These are phyloP conservation scores for Gandaritis pyraliata DNA, from an alignment of 2,888 invertebrate genomes.

Conservation along the genomic window DNA sequence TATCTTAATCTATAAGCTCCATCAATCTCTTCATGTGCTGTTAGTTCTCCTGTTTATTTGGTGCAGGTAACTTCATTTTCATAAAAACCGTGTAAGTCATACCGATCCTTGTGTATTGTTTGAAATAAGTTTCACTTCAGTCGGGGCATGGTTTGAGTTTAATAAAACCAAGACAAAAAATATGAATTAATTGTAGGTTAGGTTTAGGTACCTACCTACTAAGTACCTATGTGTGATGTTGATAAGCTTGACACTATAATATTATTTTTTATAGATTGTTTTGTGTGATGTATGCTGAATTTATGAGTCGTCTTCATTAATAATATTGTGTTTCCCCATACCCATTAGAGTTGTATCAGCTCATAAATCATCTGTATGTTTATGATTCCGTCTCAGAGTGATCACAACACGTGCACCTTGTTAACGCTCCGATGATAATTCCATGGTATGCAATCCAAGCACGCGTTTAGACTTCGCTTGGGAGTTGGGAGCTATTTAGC, in stretches of 20 bases:
- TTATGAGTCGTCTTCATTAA: background rate
- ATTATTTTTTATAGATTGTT: too few species aligned
- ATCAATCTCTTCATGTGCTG: slow-evolving; percentile 12
- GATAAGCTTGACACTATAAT: too few species aligned
- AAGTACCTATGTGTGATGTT: too few species aligned
- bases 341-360: slow-evolving; percentile 2
- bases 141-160: too few species aligned
- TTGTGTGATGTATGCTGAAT: too few species aligned
- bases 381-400: slow-evolving; percentile 34
- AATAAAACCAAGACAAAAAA: too few species aligned
- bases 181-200: too few species aligned
- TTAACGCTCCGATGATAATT: slow-evolving; percentile 53
- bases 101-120: background rate
- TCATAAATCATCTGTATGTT: slow-evolving; percentile 16
- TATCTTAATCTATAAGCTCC: slow-evolving; percentile 17
- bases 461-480: slow-evolving; percentile 28
- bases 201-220: too few species aligned
- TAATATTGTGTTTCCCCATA: background rate
- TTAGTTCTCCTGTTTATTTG: slow-evolving; percentile 1
- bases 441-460: slow-evolving; percentile 45
- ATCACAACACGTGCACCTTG: slow-evolving; percentile 57
- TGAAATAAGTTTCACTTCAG: too few species aligned
- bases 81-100: background rate
- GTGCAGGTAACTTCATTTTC: background rate
- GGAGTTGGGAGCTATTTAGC: slow-evolving; percentile 1